Conservation (phyloP, 2,797 vertebrate species). For the Enteromius mattozi region DNA sequence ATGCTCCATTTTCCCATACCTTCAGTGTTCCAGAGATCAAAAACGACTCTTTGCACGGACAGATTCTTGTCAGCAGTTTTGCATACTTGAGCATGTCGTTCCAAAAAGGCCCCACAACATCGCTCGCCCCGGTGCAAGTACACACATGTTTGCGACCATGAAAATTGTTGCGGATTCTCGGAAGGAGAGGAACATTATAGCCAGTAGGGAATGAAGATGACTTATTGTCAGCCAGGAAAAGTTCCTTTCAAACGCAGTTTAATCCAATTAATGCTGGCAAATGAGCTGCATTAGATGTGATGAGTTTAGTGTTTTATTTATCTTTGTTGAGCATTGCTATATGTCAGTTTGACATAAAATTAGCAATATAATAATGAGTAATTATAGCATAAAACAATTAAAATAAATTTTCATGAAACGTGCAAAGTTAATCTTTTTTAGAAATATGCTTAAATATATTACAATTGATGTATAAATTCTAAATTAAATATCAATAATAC, state of each 20-base stretch:
- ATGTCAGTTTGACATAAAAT: not conserved
- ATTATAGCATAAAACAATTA: not conserved
- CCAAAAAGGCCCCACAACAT: constrained; percentile 35
- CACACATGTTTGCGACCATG: constrained; percentile 25
- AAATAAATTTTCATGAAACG: not conserved
- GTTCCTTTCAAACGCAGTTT: constrained; percentile 5
- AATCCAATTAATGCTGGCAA: not conserved
- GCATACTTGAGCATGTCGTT: constrained; percentile 32
- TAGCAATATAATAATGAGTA: not conserved
- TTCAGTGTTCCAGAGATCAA: constrained; percentile 41
- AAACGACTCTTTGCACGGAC: constrained; percentile 34
- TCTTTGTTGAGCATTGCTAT: not conserved
- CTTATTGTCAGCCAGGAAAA: constrained; percentile 4
- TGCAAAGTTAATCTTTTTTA: not conserved
- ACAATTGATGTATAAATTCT: not conserved
- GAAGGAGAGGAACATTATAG: constrained; percentile 19
- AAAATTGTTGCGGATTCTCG: constrained; percentile 18
- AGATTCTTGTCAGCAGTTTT: constrained; percentile 34
- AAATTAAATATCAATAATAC: not conserved
- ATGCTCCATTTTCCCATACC: constrained; percentile 29
- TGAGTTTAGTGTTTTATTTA: not conserved
- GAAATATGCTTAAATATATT: too few species aligned
- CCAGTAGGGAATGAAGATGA: constrained; percentile 20
- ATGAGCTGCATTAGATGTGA: not conserved
- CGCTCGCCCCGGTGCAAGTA: constrained; percentile 19